Conservation (phyloP, 2,113 vertebrate genomes). For the Telmatochromis sp. region DNA sequence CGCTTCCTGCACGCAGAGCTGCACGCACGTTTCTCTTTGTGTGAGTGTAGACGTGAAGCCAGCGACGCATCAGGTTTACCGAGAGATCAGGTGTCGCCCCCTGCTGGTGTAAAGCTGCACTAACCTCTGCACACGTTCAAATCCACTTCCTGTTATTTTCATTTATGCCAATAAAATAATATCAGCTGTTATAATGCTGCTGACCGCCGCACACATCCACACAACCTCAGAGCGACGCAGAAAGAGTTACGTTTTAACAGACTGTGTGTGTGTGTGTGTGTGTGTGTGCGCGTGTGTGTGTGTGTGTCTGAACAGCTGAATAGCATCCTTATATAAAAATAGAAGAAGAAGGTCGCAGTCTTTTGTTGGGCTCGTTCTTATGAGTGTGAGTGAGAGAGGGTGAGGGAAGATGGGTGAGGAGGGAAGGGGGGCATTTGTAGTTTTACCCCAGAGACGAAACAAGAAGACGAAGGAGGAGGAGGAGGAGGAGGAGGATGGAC, state of each 20-base stretch:
- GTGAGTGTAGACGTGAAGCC: not conserved
- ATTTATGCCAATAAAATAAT: not conserved
- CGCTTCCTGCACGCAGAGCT: not conserved
- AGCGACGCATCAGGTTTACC: not conserved
- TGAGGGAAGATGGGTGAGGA: not conserved
- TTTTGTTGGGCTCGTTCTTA: constrained; percentile 19
- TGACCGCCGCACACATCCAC: not conserved
- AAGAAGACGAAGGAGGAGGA: not conserved
- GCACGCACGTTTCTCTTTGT: not conserved
- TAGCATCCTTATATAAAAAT: not conserved
- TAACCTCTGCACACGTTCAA: not conserved
- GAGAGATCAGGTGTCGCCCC: not conserved
- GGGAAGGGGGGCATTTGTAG: not conserved
- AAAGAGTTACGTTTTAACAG: not conserved
- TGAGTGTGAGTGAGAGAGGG: not conserved
- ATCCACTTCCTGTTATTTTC: not conserved
- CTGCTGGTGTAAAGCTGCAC: not conserved
- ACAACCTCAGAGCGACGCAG: not conserved
- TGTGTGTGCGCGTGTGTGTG: too few relatives aligned
- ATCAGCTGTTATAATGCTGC: not conserved
- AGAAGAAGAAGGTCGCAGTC: not conserved
- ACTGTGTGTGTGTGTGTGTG: not conserved
- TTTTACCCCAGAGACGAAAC: not conserved
- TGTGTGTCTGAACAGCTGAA: not conserved
- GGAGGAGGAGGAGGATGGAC: not conserved